phyloP scores from a whole-genome alignment of 2,888 invertebrate genomes.

The Phaedon cochleariae region DNA sequence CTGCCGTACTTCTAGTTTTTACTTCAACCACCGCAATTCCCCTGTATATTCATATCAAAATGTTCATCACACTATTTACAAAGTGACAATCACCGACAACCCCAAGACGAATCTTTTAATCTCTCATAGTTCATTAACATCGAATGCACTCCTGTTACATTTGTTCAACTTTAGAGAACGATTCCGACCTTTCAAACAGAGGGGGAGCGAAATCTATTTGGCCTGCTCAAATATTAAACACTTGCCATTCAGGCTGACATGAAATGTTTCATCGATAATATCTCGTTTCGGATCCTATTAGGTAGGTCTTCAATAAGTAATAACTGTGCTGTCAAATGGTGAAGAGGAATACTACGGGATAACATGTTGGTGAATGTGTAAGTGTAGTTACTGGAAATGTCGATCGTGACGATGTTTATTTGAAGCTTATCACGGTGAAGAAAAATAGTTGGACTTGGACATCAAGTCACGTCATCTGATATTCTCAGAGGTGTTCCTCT shows the following conservation, averaged over 20 bases:
- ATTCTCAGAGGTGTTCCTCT: too few relatives aligned
- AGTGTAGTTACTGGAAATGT: too few relatives aligned
- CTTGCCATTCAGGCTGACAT: slow-evolving; percentile 46
- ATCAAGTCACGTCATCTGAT: too few relatives aligned
- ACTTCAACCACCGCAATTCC: too few relatives aligned
- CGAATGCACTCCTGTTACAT: slow-evolving; percentile 38
- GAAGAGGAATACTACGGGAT: slow-evolving; percentile 10
- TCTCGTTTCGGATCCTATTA: slow-evolving; percentile 40
- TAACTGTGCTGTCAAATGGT: slow-evolving; percentile 23
- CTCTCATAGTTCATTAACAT: slow-evolving; percentile 44
- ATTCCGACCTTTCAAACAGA: slow-evolving; percentile 35
- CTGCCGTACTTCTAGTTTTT: too few relatives aligned
- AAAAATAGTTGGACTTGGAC: too few relatives aligned
- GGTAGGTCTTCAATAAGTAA: slow-evolving; percentile 29
- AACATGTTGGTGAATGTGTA: too few relatives aligned
- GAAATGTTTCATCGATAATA: slow-evolving; percentile 44
- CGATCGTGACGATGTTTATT: too few relatives aligned
- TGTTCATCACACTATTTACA: background rate
- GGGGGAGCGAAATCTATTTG: slow-evolving; percentile 53
- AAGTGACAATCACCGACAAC: background rate
- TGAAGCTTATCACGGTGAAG: too few relatives aligned
- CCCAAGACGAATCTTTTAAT: slow-evolving; percentile 25
- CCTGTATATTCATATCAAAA: too few relatives aligned
- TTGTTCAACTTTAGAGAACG: slow-evolving; percentile 42
- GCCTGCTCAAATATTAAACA: slow-evolving; percentile 55